These are phyloP conservation scores for crab-eating macaque (Macaca fascicularis) DNA, from an alignment of 2,113 vertebrate genomes.

Conservation along the genomic window DNA sequence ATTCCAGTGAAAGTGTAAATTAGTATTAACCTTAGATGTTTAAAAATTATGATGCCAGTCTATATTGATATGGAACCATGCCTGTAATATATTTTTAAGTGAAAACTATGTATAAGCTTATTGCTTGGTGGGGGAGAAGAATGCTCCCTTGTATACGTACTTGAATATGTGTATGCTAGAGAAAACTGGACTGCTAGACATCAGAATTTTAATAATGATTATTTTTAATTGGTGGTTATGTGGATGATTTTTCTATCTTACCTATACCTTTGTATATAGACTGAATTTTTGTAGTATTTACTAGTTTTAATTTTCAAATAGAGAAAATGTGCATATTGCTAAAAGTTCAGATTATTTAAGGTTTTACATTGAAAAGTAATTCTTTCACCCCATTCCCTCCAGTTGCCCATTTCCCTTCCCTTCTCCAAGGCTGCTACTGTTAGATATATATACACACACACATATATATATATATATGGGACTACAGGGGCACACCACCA, in stretches of 20 bases:
- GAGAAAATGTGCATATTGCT: background rate
- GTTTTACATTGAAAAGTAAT: background rate
- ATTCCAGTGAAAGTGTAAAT: background rate
- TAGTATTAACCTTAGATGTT: background rate
- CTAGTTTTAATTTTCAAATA: background rate
- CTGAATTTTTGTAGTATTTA: slow-evolving; percentile 35
- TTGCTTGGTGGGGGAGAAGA: background rate
- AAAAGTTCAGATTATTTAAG: background rate
- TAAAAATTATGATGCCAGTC: background rate
- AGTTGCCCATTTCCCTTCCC: background rate
- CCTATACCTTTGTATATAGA: slow-evolving; percentile 2
- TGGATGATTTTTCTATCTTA: background rate
- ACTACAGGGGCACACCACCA: too few relatives aligned
- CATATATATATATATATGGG: background rate
- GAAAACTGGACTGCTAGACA: slow-evolving; percentile 8
- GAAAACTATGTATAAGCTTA: slow-evolving; percentile 18
- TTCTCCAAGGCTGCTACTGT: background rate
- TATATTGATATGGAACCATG: background rate
- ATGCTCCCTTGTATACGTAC: background rate
- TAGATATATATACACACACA: too few relatives aligned
- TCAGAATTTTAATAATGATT: slow-evolving; percentile 17
- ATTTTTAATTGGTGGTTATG: slow-evolving; percentile 10
- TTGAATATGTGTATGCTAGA: background rate
- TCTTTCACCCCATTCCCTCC: background rate
- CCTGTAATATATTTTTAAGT: slow-evolving; percentile 1